These are phyloP conservation scores for Tenthredo scrophulariae DNA, from an alignment of 2,888 invertebrate genomes.

Conservation along the genomic window DNA sequence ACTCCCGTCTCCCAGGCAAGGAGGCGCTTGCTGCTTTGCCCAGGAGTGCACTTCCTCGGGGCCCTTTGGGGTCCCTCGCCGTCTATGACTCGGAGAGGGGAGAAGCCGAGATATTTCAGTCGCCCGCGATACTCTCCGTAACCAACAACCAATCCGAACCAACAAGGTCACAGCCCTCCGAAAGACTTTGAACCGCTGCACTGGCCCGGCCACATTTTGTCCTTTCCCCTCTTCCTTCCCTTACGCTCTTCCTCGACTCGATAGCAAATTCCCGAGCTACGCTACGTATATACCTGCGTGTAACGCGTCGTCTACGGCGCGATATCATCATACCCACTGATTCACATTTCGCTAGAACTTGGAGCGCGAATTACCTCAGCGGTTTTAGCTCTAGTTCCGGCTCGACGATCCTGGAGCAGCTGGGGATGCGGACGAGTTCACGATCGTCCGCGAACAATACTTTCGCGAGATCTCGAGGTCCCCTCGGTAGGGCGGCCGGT, in stretches of 20 bases:
- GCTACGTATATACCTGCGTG: neutral
- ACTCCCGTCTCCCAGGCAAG: conserved; percentile 43
- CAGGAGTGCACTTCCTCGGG: conserved; percentile 49
- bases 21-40: conserved; percentile 42
- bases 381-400: neutral
- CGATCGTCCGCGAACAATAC: neutral
- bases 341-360: neutral
- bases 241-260: neutral
- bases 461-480: neutral
- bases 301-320: neutral
- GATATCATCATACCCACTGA: no score
- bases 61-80: conserved; percentile 43
- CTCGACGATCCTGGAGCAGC: neutral
- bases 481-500: neutral
- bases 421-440: neutral
- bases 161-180: conserved; percentile 43
- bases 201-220: conserved; percentile 24
- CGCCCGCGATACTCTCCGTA: neutral
- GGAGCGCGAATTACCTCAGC: neutral
- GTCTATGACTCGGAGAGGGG: neutral
- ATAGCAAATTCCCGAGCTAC: neutral
- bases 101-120: conserved; percentile 31
- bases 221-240: conserved; percentile 1
- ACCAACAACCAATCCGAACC: neutral
- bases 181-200: conserved; percentile 42